Base-by-base conservation (phyloP, 2,888 invertebrate species). In the Trissonchulus latispiculum region DNA sequence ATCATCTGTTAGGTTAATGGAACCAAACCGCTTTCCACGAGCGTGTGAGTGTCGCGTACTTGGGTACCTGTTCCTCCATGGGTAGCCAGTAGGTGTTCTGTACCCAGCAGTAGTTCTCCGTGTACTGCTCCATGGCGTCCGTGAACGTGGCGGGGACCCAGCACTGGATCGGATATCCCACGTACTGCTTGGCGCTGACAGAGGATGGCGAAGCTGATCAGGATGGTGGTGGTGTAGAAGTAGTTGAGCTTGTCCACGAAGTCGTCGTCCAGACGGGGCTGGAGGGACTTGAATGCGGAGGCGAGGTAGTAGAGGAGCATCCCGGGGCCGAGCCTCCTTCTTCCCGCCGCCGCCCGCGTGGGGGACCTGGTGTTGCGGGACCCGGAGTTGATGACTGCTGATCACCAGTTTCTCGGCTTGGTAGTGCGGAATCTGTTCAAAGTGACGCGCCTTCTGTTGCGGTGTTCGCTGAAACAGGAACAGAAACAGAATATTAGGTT, bases 61-160 rank as follows among this genome's bases (percentile, higher is more conserved):
- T 68, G 8, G 73, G 73, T 37, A 73, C 59, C 15, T 73, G 70
- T 32, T 73, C 73, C 23, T 73, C 73, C 59, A 82, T 81, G n/a
- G 81, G 81, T 1, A 82, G 78, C 81, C 81, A 82, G 75, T 82
- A 82, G n/a, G 82, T 82, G 75, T 83, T 83, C 75, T 82, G 78
- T 48, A 76, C 76, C 76, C 76, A 76, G 72, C 76, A 76, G 36
- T 73, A 73, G 75, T 81, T 82, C 75, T 82, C 82, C 35, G 82
- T 82, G 76, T 83, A 83, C 76, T 82, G 82, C 74, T 82, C 82
- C 73, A 73, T 73, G 36, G 73, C 73, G 35, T 73, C 73, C 33
- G 73, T 73, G 61, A 73, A 73, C 37, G 73, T 73, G 48, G 73
- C 73, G 8, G 73, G 73, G 36, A 73, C 73, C 73, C 73, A 73